A percentile compares a stretch with the other conserved stretches of the same genome.
phyloP scores from a whole-genome alignment of 2,113 vertebrate genomes.

The Maccullochella peelii region DNA sequence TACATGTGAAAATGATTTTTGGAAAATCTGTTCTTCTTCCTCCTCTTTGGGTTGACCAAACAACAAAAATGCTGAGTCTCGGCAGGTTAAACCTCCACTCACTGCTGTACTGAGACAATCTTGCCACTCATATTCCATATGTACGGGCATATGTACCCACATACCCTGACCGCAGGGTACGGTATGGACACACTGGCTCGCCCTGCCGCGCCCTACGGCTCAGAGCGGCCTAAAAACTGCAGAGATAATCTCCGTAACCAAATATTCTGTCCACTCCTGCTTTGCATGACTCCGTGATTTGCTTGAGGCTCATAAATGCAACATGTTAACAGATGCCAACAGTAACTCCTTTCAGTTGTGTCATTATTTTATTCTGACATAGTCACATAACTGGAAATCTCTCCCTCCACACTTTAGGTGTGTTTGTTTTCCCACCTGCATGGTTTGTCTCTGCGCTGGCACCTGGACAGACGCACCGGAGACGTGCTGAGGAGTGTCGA shows the following conservation, averaged over 20 bases:
- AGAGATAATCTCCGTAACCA: background rate
- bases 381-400: background rate
- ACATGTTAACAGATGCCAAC: background rate
- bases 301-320: background rate
- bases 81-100: background rate
- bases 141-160: too few relatives aligned
- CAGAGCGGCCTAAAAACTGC: background rate
- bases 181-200: too few relatives aligned
- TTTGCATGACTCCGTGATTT: background rate
- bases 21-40: background rate
- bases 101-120: background rate
- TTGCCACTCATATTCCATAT: background rate
- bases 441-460: slow-evolving; percentile 89
- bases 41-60: too few relatives aligned
- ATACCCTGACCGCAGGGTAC: too few relatives aligned
- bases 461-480: slow-evolving; percentile 89
- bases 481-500: slow-evolving; percentile 92
- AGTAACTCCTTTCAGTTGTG: background rate
- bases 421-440: slow-evolving; percentile 92
- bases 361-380: background rate
- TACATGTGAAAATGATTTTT: background rate
- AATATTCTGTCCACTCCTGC: background rate
- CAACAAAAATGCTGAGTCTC: background rate
- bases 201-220: background rate
- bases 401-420: slow-evolving; percentile 57